phyloP scores from a whole-genome alignment of 2,888 invertebrate genomes.

The Ischnus inquisitorius region DNA sequence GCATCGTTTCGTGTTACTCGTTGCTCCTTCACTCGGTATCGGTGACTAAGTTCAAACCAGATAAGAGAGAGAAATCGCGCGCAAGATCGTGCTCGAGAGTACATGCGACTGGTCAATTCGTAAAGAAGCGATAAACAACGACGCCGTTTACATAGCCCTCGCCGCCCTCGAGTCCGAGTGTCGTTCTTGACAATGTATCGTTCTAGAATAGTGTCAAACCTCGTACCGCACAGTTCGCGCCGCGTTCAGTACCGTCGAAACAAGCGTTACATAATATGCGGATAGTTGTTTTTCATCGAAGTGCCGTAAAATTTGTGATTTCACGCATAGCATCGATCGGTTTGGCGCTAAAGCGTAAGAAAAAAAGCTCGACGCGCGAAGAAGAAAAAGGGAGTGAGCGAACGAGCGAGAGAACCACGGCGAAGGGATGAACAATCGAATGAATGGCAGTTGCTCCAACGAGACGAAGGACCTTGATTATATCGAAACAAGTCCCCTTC shows the following conservation, averaged over 20 bases:
- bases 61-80: constrained; percentile 1
- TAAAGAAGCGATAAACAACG: neutral
- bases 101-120: neutral
- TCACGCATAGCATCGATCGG: neutral
- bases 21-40: neutral
- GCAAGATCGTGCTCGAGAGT: neutral
- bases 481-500: constrained; percentile 47
- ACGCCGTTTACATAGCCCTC: too few species aligned
- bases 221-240: too few species aligned
- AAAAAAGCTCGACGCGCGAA: neutral
- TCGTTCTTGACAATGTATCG: too few species aligned
- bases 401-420: neutral
- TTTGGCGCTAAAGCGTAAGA: neutral
- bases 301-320: neutral
- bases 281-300: neutral
- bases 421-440: neutral
- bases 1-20: neutral
- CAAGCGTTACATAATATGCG: neutral
- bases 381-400: neutral
- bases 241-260: neutral
- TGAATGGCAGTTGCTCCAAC: neutral
- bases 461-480: constrained; percentile 15
- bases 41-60: neutral
- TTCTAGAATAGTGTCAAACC: too few species aligned
- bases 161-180: too few species aligned